phyloP scores from a whole-genome alignment of 2,113 vertebrate species.

The Rissa tridactyla region DNA sequence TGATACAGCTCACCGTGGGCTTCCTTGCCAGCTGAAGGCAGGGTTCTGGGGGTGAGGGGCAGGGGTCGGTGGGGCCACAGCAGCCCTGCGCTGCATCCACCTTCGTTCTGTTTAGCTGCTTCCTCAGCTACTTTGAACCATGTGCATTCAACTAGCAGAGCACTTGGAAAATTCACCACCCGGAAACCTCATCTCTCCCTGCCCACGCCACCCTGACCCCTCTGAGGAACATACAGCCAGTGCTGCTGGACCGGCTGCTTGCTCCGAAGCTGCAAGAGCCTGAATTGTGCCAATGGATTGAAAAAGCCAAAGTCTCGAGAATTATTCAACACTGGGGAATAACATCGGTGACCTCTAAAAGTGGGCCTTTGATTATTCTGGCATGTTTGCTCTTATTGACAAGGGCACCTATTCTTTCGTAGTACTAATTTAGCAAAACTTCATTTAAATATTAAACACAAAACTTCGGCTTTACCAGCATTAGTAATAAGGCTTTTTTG shows the following conservation, averaged over 20 bases:
- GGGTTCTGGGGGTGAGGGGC: not conserved
- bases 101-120: not conserved
- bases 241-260: rapidly evolving
- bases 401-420: not conserved
- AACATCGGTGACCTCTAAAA: not conserved
- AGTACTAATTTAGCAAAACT: not conserved
- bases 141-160: not conserved
- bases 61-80: not conserved
- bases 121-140: not conserved
- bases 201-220: not conserved
- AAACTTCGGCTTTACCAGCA: not conserved
- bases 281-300: not conserved
- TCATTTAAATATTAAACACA: not conserved
- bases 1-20: not conserved
- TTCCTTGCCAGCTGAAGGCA: not conserved
- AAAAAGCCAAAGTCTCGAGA: not conserved
- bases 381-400: not conserved
- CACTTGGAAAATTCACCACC: not conserved
- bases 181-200: not conserved
- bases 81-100: not conserved
- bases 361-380: not conserved
- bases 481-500: not conserved
- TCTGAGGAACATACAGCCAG: not conserved
- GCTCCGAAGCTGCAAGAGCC: not conserved
- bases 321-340: not conserved